Percentiles rank a stretch among this genome's conserved stretches.
phyloP scores from a whole-genome alignment of 2,113 vertebrate genomes.

The Macquaria australasica region DNA sequence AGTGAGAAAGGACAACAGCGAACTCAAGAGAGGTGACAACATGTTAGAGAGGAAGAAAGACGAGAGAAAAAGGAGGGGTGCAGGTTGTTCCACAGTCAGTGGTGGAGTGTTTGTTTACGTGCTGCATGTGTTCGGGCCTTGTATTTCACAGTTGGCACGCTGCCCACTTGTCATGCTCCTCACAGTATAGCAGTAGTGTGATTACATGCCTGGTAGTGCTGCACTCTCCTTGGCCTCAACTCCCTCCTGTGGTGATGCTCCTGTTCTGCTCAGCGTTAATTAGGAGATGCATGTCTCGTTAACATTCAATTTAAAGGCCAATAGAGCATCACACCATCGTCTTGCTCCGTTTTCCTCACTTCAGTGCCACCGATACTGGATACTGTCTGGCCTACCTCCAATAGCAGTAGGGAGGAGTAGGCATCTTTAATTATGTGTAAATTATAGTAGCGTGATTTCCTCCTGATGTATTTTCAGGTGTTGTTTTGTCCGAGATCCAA shows the following conservation, averaged over 20 bases:
- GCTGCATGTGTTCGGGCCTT: constrained; percentile 71
- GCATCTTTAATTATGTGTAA: constrained; percentile 33
- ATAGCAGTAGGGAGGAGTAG: constrained; percentile 1
- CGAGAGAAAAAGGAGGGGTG: constrained; percentile 10
- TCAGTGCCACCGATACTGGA: constrained; percentile 23
- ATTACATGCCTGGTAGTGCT: constrained; percentile 73
- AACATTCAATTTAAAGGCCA: constrained; percentile 87
- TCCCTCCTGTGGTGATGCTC: constrained; percentile 69
- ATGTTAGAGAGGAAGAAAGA: not conserved
- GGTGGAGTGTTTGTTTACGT: constrained; percentile 78
- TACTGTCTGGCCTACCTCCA: constrained; percentile 18
- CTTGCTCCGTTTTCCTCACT: constrained; percentile 48
- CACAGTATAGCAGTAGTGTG: constrained; percentile 60
- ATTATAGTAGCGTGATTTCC: not conserved
- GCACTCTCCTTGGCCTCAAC: constrained; percentile 70
- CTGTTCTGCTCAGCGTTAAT: constrained; percentile 81
- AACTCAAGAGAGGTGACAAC: constrained; percentile 32
- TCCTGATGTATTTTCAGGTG: constrained; percentile 22
- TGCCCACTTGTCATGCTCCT: constrained; percentile 75
- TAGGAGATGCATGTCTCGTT: constrained; percentile 85
- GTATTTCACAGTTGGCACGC: constrained; percentile 68
- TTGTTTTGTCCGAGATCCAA: constrained; percentile 25
- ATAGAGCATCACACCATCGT: constrained; percentile 69
- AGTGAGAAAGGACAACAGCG: constrained; percentile 2
- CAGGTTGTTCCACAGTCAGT: constrained; percentile 57